Percentiles rank a stretch among this genome's conserved stretches.
Evolutionary conservation across 2,888 invertebrate genomes (phyloP).

Genomic region (Nemapogon koenigi): DNA sequence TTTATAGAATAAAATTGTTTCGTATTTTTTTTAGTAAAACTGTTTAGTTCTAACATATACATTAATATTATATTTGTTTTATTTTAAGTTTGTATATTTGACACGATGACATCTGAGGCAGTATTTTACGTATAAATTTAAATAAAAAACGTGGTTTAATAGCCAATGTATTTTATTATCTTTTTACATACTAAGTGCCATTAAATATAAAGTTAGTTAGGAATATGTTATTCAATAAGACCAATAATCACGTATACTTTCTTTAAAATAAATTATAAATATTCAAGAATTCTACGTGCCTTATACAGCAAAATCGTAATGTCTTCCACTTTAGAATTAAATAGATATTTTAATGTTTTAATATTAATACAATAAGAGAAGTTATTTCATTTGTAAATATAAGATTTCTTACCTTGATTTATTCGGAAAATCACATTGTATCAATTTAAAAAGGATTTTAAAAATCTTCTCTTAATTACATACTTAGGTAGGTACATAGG

Average conservation of each 20-base stretch:
- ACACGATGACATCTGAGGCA: conserved; percentile 53
- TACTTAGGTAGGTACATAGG: no score
- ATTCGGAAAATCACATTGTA: no score
- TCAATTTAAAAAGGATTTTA: no score
- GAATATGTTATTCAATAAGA: no score
- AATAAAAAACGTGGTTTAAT: conserved; percentile 2
- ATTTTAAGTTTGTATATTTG: conserved; percentile 7
- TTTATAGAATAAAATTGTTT: no score
- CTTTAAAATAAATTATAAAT: conserved; percentile 17
- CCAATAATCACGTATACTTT: conserved; percentile 8
- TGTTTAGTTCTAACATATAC: background rate
- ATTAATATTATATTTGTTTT: background rate
- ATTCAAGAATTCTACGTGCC: conserved; percentile 41
- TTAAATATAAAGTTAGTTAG: no score
- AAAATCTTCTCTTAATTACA: no score
- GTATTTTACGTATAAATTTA: conserved; percentile 40
- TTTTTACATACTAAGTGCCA: conserved; percentile 7
- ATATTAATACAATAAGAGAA: no score
- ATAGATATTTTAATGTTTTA: no score
- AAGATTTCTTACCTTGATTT: no score
- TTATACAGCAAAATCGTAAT: conserved; percentile 55
- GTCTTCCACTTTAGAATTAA: conserved; percentile 58
- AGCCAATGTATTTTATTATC: conserved; percentile 2
- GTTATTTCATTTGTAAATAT: no score
- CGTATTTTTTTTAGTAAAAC: no score